These are phyloP conservation scores for Cryptocephalus primarius DNA, from an alignment of 2,888 invertebrate genomes.

Conservation along the genomic window DNA sequence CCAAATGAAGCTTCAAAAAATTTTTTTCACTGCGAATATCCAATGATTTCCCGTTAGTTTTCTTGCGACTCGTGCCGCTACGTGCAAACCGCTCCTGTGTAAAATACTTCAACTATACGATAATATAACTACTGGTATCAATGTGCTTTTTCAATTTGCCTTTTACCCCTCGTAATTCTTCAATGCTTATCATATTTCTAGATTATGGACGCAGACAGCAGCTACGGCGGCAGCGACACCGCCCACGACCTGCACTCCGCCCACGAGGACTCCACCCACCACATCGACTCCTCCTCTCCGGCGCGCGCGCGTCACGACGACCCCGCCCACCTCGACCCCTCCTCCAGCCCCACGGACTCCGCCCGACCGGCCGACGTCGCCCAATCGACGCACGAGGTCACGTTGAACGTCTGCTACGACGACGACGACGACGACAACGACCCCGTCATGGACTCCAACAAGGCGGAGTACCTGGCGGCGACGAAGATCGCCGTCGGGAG, in stretches of 20 bases:
- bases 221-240: constrained; percentile 37
- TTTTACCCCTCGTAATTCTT: background rate
- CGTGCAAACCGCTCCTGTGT: too few species aligned
- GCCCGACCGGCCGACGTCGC: constrained; percentile 2
- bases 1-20: too few species aligned
- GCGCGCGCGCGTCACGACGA: constrained; percentile 8
- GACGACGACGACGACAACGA: background rate
- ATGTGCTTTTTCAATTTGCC: too few species aligned
- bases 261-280: constrained; percentile 23
- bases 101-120: too few species aligned
- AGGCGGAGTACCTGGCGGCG: background rate
- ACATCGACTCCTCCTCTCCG: constrained; percentile 8
- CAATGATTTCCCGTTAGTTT: too few species aligned
- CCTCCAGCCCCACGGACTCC: background rate
- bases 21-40: too few species aligned
- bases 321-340: background rate
- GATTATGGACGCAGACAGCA: constrained; percentile 36
- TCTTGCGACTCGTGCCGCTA: too few species aligned
- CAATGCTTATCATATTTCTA: constrained; percentile 1
- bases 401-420: constrained; percentile 30
- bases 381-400: constrained; percentile 25
- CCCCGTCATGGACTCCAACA: background rate
- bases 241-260: constrained; percentile 30
- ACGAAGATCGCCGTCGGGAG: background rate
- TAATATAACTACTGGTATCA: too few species aligned